phyloP scores from a whole-genome alignment of 2,113 vertebrate genomes.

The Hyaena hyaena region DNA sequence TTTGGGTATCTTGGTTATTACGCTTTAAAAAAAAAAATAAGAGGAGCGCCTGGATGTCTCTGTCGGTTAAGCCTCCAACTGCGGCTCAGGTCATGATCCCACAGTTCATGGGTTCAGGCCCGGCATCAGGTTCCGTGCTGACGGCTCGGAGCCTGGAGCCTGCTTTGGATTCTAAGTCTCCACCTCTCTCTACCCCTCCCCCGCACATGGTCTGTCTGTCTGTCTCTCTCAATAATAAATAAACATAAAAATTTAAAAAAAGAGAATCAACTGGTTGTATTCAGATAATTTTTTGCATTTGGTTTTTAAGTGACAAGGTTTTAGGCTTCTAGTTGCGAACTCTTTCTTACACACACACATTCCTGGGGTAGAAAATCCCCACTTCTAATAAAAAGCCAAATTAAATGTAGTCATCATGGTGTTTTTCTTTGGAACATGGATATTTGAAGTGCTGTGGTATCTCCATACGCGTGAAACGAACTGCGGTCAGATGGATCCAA shows the following conservation, averaged over 20 bases:
- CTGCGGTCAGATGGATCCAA: background rate
- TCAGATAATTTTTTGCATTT: background rate
- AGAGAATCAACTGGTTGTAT: background rate
- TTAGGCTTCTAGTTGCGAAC: background rate
- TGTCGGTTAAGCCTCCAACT: no score
- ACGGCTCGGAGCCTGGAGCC: no score
- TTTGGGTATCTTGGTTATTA: background rate
- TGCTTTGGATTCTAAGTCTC: no score
- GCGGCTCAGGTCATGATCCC: no score
- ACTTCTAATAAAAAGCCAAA: slow-evolving; percentile 20
- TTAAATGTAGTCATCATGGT: background rate
- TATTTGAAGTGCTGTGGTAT: background rate
- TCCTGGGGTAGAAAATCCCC: background rate
- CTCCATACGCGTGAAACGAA: background rate
- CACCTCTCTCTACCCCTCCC: no score
- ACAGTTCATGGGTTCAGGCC: no score
- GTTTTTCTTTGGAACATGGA: slow-evolving; percentile 1
- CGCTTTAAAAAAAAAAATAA: background rate
- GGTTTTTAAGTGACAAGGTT: background rate
- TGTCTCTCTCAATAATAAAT: no score
- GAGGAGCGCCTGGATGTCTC: no score
- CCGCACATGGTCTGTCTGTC: no score
- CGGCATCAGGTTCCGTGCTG: no score
- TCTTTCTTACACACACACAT: background rate
- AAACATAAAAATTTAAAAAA: no score